Evolutionary conservation across 2,797 vertebrate species (phyloP).

Genomic region (Amblyraja radiata): DNA sequence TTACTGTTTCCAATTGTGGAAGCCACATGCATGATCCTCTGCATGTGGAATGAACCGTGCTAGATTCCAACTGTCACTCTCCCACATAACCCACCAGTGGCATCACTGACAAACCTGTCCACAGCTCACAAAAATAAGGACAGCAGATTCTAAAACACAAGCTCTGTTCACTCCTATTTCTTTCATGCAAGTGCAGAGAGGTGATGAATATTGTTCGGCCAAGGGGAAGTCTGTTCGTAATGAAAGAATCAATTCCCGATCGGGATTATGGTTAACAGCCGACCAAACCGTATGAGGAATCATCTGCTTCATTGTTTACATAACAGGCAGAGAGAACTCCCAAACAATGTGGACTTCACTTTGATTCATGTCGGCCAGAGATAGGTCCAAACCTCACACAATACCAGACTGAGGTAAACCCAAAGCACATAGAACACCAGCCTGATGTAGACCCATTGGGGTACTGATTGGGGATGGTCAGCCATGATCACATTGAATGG

Average conservation of each 20-base stretch:
- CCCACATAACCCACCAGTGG: slow-evolving; percentile 25
- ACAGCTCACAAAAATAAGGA: slow-evolving; percentile 34
- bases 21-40: slow-evolving; percentile 34
- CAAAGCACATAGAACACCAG: too few relatives aligned
- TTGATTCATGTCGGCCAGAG: not conserved
- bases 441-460: too few relatives aligned
- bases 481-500: too few relatives aligned
- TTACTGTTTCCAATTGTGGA: slow-evolving; percentile 37
- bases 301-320: not conserved
- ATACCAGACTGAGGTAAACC: too few relatives aligned
- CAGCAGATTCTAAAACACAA: slow-evolving; percentile 4
- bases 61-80: slow-evolving; percentile 30
- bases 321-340: not conserved
- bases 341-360: not conserved
- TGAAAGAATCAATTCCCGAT: not conserved
- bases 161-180: not conserved
- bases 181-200: not conserved
- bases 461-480: too few relatives aligned
- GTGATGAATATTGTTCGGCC: not conserved
- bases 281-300: not conserved
- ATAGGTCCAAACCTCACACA: not conserved
- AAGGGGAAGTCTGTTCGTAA: not conserved
- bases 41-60: slow-evolving; percentile 15
- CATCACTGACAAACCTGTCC: slow-evolving; percentile 26
- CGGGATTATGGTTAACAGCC: not conserved